Percentiles rank a stretch among this genome's conserved stretches.
Evolutionary conservation across 2,888 invertebrate species (phyloP).

Genomic region (Kuschelorhynchus macadamiae): DNA sequence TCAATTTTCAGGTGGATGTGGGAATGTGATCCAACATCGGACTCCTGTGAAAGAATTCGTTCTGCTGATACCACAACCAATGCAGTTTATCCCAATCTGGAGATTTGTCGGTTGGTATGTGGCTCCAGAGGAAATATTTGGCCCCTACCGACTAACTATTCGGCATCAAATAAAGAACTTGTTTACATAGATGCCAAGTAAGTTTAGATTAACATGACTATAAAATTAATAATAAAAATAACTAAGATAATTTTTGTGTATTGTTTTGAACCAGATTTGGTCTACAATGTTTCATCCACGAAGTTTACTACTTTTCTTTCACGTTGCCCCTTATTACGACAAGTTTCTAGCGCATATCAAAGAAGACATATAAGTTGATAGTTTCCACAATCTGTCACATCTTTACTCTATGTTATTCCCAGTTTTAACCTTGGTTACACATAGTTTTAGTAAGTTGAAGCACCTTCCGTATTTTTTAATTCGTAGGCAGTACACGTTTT

Average conservation of each 20-base stretch:
- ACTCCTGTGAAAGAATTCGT: slow-evolving; percentile 21
- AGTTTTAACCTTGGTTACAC: no score
- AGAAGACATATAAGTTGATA: no score
- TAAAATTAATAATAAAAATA: background rate
- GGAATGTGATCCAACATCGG: slow-evolving; percentile 23
- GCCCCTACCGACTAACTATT: slow-evolving; percentile 33
- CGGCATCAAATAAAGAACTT: slow-evolving; percentile 20
- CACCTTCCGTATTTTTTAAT: no score
- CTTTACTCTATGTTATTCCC: no score
- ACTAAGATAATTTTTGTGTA: background rate
- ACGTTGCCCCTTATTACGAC: no score
- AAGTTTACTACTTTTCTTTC: no score
- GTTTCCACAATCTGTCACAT: no score
- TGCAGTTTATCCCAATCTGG: slow-evolving; percentile 25
- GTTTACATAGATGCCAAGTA: slow-evolving; percentile 33
- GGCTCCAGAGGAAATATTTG: slow-evolving; percentile 36
- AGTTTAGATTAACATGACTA: background rate
- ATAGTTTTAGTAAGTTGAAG: no score
- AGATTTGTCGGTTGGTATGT: slow-evolving; percentile 43
- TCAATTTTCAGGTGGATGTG: slow-evolving; percentile 41
- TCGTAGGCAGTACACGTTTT: no score
- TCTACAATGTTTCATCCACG: no score
- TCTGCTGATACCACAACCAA: background rate
- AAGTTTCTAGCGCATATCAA: no score
- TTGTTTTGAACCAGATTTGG: no score